phyloP scores from a whole-genome alignment of 1,140 invertebrate genomes.

The Pachyrhynchus sulphureomaculatus region DNA sequence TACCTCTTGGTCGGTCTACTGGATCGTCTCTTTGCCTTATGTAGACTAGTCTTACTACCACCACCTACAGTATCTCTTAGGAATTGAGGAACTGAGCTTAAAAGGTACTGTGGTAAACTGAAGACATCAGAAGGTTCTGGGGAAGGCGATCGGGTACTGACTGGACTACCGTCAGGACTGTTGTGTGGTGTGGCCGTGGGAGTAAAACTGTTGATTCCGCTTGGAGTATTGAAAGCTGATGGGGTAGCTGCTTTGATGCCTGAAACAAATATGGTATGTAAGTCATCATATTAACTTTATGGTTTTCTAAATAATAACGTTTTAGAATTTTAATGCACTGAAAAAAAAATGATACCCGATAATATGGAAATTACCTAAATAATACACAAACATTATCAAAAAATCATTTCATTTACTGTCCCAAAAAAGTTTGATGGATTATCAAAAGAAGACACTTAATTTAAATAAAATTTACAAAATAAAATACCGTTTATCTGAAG shows the following conservation, averaged over 20 bases:
- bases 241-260: slow-evolving; percentile 69
- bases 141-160: slow-evolving; percentile 60
- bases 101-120: slow-evolving; percentile 58
- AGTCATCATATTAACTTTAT: neutral
- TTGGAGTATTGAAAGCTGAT: slow-evolving; percentile 67
- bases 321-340: too few species aligned
- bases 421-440: too few species aligned
- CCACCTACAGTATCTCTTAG: slow-evolving; percentile 67
- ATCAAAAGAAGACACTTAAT: too few species aligned
- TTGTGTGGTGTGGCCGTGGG: slow-evolving; percentile 84
- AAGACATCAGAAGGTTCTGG: slow-evolving; percentile 53
- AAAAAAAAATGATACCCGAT: too few species aligned
- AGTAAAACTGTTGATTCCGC: slow-evolving; percentile 63
- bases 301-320: too few species aligned
- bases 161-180: slow-evolving; percentile 66
- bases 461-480: too few species aligned
- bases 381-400: neutral
- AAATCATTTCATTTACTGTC: too few species aligned
- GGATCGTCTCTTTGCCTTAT: slow-evolving; percentile 1
- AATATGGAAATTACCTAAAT: too few species aligned
- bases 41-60: slow-evolving; percentile 35
- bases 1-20: slow-evolving; percentile 33
- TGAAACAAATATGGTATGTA: slow-evolving; percentile 16
- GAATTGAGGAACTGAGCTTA: slow-evolving; percentile 74
- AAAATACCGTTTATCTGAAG: too few species aligned